Conservation (phyloP, 2,888 invertebrate species). For the Pristionchus arcanus region DNA sequence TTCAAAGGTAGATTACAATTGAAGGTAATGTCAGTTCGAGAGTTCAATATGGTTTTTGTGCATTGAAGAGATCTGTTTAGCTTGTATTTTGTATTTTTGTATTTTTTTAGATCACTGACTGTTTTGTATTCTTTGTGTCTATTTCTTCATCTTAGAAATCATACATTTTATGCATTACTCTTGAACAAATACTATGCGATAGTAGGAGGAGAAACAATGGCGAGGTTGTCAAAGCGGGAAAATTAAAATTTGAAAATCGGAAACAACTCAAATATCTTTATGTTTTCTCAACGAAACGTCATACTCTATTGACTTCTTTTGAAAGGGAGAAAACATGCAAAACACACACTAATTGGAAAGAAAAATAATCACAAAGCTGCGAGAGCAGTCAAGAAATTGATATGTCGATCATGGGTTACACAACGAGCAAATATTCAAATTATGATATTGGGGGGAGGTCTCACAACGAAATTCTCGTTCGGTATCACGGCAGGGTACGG, state of each 20-base stretch:
- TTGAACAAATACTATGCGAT: conserved; percentile 49
- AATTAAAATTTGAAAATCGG: conserved; percentile 25
- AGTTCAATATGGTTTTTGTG: no score
- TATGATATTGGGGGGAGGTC: conserved; percentile 25
- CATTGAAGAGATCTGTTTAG: no score
- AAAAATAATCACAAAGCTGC: conserved; percentile 42
- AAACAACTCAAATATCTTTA: conserved; percentile 47
- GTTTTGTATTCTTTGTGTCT: background rate
- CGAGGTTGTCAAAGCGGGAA: background rate
- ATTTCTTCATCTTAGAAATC: background rate
- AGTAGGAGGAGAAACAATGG: conserved; percentile 37
- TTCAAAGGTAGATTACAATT: background rate
- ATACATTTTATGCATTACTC: conserved; percentile 45
- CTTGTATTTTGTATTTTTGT: no score
- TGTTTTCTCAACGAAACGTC: conserved; percentile 43
- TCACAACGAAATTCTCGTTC: conserved; percentile 46
- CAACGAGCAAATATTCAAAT: conserved; percentile 37
- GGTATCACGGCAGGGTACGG: conserved; percentile 48
- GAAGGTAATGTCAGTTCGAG: no score
- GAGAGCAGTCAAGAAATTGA: conserved; percentile 24
- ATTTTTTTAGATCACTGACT: no score
- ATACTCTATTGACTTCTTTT: conserved; percentile 47
- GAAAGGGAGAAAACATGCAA: conserved; percentile 11
- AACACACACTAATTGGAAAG: background rate
- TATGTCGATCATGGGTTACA: conserved; percentile 48